Base-by-base conservation (phyloP, 2,888 invertebrate species). In the Venusia cambrica region DNA sequence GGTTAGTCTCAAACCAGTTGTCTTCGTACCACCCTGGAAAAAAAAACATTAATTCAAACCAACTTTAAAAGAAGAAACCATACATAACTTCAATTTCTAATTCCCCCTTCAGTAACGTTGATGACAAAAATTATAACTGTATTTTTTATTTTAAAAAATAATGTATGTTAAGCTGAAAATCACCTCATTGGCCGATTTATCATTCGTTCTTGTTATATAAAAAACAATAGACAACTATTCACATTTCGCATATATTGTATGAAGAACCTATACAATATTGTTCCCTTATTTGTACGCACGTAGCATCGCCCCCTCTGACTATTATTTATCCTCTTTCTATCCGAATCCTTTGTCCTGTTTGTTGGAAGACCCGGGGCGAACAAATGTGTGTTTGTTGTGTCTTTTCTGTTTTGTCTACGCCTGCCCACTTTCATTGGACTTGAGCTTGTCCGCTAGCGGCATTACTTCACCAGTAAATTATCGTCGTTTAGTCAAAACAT, bases 1-100 rank as follows among this genome's bases (percentile, higher is more conserved):
- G 81, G 69, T 95, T 94, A 3, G 94, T 92, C 69, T 96, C 95
- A 74, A 96, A 99, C 99, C 99, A 99, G 69, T 98, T 97, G 76
- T 99, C 98, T 69, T 99, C 98, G 78, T 99, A 99, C 98, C 98
- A 98, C 38, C 96, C 94, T 94, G 59, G 1, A 20, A 24, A 31
- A 50, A 28, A 42, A 25, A 5, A 24, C 8, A 12, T 12, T 8
- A 4, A 10, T 3, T 17, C n/a, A n/a, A n/a, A n/a, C n/a, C n/a
- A n/a, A n/a, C n/a, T n/a, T n/a, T n/a, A n/a, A n/a, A n/a, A n/a
- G n/a, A n/a, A n/a, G n/a, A n/a, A n/a, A n/a, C n/a, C 17, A 1
- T 6, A 7, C 9, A 5, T 3, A 19, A 19, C 2, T 19, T 17
- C 17, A n/a, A 21, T 2, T 8, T 2, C 5, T n/a, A 5, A 5